Percentiles rank a stretch among this genome's conserved stretches.
Evolutionary conservation across 2,113 vertebrate species (phyloP).

Genomic region (Glareola pratincola): DNA sequence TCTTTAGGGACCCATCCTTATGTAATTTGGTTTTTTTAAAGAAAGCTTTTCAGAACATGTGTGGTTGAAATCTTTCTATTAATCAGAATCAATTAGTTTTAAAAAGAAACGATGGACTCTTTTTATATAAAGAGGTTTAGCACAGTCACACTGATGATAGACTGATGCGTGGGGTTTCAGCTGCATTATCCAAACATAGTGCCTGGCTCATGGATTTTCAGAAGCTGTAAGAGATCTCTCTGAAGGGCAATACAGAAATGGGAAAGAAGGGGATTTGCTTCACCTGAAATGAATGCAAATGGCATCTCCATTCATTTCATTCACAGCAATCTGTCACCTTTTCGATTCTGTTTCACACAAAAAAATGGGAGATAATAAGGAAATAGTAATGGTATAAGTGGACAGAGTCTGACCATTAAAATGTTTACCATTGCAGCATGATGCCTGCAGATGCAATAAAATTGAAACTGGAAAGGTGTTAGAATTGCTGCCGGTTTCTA

Average conservation of each 20-base stretch:
- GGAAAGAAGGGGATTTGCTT: not conserved
- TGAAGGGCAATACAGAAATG: constrained; percentile 56
- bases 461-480: constrained; percentile 75
- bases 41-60: constrained; percentile 3
- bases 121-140: constrained; percentile 18
- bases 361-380: constrained; percentile 69
- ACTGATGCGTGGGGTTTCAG: not conserved
- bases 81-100: constrained; percentile 45
- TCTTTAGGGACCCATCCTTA: not conserved
- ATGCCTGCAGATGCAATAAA: constrained; percentile 73
- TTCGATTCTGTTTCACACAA: constrained; percentile 57
- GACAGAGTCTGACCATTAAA: constrained; percentile 74
- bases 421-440: constrained; percentile 75
- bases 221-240: constrained; percentile 34
- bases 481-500: constrained; percentile 75
- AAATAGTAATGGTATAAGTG: constrained; percentile 70
- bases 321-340: constrained; percentile 74
- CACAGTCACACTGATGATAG: not conserved
- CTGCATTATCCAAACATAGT: constrained; percentile 27
- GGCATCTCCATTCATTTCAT: constrained; percentile 55
- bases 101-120: constrained; percentile 8
- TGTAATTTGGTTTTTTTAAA: not conserved
- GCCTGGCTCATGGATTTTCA: constrained; percentile 41
- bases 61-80: constrained; percentile 28
- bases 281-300: constrained; percentile 69